Percentiles rank a stretch among this genome's conserved stretches.
Conservation (phyloP, 1,140 invertebrate species). For the Caenorhabditis tropicalis region DNA sequence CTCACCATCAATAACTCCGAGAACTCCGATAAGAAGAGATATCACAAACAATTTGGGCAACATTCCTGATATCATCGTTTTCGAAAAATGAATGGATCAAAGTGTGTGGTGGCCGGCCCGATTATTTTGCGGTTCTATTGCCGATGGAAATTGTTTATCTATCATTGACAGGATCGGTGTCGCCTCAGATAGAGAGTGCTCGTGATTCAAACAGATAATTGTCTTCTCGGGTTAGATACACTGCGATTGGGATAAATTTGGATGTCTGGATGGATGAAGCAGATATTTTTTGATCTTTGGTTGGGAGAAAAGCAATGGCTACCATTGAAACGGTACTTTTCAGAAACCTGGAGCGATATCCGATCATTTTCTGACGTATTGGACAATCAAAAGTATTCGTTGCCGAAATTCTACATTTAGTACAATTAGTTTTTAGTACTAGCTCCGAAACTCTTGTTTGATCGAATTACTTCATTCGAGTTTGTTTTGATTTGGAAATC, state of each 20-base stretch:
- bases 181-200: slow-evolving; percentile 9
- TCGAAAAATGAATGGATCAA: not conserved
- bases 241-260: not conserved
- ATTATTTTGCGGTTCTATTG: slow-evolving; percentile 35
- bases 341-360: no score
- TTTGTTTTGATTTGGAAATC: no score
- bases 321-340: no score
- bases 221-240: slow-evolving; percentile 10
- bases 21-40: not conserved
- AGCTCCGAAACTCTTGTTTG: no score
- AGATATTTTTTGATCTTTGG: slow-evolving; percentile 8
- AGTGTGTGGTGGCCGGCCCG: not conserved
- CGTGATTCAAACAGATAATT: slow-evolving; percentile 41
- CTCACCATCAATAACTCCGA: slow-evolving; percentile 5
- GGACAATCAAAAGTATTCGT: no score
- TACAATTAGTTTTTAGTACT: no score
- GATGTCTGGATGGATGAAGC: not conserved
- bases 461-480: no score
- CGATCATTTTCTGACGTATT: no score
- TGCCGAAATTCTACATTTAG: no score
- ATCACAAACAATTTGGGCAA: not conserved
- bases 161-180: slow-evolving; percentile 41
- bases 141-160: slow-evolving; percentile 28
- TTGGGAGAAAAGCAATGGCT: not conserved
- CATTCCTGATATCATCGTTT: slow-evolving; percentile 4